Percentiles rank a stretch among this genome's conserved stretches.
These are phyloP conservation scores for Artemia franciscana DNA, from an alignment of 1,140 invertebrate genomes.

Conservation along the genomic window DNA sequence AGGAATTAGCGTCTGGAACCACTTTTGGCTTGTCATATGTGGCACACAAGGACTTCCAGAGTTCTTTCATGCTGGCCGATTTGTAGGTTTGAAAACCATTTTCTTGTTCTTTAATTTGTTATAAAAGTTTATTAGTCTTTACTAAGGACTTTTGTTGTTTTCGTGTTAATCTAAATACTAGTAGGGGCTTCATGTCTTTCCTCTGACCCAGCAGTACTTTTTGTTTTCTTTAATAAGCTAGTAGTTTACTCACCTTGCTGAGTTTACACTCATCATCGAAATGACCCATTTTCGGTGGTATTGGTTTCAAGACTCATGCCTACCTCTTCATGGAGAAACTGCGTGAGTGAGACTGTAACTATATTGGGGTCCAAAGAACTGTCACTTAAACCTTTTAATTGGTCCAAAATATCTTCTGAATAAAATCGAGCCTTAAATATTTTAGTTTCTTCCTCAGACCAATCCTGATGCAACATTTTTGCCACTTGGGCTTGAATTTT, in stretches of 20 bases:
- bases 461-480: not conserved
- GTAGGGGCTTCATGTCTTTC: no score
- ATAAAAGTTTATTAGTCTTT: no score
- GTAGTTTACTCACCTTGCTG: not conserved
- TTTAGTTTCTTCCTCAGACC: not conserved
- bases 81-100: no score
- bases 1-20: no score
- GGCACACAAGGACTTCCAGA: no score
- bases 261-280: not conserved
- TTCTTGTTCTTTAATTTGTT: no score
- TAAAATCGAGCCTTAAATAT: not conserved
- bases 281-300: not conserved
- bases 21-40: no score
- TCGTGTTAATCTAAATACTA: no score
- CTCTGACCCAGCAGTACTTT: not conserved
- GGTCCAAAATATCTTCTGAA: not conserved
- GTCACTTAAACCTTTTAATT: not conserved
- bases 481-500: not conserved
- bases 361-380: not conserved
- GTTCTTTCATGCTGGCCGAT: no score
- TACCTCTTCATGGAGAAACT: not conserved
- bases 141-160: no score
- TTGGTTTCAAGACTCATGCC: not conserved
- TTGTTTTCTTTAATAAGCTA: not conserved
- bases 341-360: not conserved